Percentiles rank a stretch among this genome's conserved stretches.
Evolutionary conservation across 53 echinoderm and acorn worm species (phyloP).

Genomic region (Holothuria leucospilota): DNA sequence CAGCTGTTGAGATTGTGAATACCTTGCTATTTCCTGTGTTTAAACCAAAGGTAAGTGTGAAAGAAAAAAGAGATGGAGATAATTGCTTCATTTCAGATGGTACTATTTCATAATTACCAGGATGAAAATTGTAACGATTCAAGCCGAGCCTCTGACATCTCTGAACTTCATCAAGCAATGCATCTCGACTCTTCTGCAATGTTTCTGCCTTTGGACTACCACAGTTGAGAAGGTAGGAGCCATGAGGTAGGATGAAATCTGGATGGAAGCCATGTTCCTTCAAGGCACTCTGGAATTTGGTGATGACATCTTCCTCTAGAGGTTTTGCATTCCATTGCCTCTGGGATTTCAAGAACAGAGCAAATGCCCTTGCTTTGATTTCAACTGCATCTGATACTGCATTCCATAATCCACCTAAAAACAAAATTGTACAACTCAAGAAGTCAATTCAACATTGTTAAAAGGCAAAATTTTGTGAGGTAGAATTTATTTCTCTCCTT

Average conservation of each 20-base stretch:
- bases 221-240: conserved; percentile 91
- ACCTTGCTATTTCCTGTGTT: no score
- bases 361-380: conserved; percentile 82
- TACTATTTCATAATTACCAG: conserved; percentile 55
- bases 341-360: conserved; percentile 89
- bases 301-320: conserved; percentile 65
- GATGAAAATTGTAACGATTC: conserved; percentile 91
- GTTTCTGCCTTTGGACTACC: conserved; percentile 86
- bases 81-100: no score
- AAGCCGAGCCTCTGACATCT: conserved; percentile 88
- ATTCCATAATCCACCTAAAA: conserved; percentile 80
- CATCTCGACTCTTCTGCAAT: conserved; percentile 73
- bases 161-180: conserved; percentile 74
- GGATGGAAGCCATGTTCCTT: conserved; percentile 69
- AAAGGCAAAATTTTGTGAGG: no score
- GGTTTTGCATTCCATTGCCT: conserved; percentile 95
- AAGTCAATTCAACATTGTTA: no score
- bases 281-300: conserved; percentile 64
- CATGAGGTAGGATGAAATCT: conserved; percentile 83
- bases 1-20: no score
- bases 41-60: no score
- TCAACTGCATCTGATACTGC: conserved; percentile 75
- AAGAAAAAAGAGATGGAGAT: no score
- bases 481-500: no score
- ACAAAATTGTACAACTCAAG: neutral